These are phyloP conservation scores for Mobula hypostoma DNA, from an alignment of 2,113 vertebrate genomes.

Conservation along the genomic window DNA sequence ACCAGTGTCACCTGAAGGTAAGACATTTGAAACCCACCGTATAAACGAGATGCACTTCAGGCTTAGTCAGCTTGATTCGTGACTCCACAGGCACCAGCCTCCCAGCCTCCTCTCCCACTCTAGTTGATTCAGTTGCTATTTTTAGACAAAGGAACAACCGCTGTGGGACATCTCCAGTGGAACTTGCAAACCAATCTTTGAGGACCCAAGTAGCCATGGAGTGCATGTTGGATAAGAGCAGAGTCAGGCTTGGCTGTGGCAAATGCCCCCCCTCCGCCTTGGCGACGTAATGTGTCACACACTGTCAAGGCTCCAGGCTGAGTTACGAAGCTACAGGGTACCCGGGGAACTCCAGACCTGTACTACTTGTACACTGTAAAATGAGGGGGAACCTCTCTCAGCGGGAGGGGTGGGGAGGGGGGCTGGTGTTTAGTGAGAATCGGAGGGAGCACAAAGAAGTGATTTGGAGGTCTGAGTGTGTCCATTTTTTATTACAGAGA, in stretches of 20 bases:
- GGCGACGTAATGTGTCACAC: background rate
- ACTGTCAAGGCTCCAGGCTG: background rate
- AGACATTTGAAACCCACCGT: background rate
- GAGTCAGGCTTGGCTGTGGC: slow-evolving; percentile 4
- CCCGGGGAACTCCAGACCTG: background rate
- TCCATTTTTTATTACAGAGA: background rate
- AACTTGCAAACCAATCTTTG: background rate
- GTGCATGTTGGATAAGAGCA: slow-evolving; percentile 19
- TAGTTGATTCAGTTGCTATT: background rate
- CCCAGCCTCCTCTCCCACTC: background rate
- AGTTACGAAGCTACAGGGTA: background rate
- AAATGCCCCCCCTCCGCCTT: background rate
- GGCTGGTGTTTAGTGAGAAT: background rate
- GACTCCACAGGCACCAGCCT: too few relatives aligned
- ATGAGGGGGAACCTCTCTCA: background rate
- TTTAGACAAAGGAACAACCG: slow-evolving; percentile 3
- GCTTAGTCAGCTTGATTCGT: background rate
- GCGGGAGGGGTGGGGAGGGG: too few relatives aligned
- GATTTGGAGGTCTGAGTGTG: background rate
- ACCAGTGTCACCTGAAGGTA: background rate
- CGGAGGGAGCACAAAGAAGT: background rate
- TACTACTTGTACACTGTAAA: background rate
- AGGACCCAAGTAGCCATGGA: background rate
- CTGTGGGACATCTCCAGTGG: background rate
- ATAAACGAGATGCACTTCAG: background rate